These are phyloP conservation scores for Ianthella basta DNA, from an alignment of 37 sponge, comb jelly and placozoan genomes.

Conservation along the genomic window DNA sequence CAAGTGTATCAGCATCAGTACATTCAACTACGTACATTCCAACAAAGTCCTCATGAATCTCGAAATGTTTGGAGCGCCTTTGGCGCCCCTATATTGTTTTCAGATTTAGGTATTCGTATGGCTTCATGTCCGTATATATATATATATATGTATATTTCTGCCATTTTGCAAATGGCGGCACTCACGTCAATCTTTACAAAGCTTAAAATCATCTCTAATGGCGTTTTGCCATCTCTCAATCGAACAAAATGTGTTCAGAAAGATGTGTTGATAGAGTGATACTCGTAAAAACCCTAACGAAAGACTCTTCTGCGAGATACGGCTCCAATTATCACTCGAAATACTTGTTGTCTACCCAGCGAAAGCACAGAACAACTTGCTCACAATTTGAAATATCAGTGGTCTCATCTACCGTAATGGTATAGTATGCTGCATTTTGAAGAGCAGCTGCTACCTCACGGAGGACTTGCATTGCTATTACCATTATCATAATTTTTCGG, in stretches of 20 bases:
- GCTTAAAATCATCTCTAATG: not conserved
- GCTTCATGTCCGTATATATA: not conserved
- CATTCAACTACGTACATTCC: too few species aligned
- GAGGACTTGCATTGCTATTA: slow-evolving; percentile 20
- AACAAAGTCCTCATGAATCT: too few species aligned
- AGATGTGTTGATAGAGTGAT: slow-evolving; percentile 12
- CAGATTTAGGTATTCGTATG: not conserved
- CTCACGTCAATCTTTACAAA: not conserved
- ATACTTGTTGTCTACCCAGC: too few species aligned
- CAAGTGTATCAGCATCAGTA: too few species aligned
- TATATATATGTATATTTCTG: not conserved
- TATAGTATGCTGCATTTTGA: slow-evolving; percentile 31
- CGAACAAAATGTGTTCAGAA: not conserved
- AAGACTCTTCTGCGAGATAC: too few species aligned
- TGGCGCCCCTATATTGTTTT: too few species aligned
- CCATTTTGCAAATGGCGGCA: not conserved
- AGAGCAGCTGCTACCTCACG: slow-evolving; percentile 38
- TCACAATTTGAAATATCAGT: slow-evolving; percentile 67
- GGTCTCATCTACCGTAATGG: slow-evolving; percentile 74
- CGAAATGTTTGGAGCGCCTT: too few species aligned
- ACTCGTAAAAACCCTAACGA: too few species aligned
- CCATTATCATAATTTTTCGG: not conserved
- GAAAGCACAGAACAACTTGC: slow-evolving; percentile 66
- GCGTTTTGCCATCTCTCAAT: not conserved
- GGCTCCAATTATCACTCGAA: too few species aligned